A percentile compares a stretch with the other conserved stretches of the same genome.
These are phyloP conservation scores for Microctonus brassicae DNA, from an alignment of 2,888 invertebrate species.

Conservation along the genomic window DNA sequence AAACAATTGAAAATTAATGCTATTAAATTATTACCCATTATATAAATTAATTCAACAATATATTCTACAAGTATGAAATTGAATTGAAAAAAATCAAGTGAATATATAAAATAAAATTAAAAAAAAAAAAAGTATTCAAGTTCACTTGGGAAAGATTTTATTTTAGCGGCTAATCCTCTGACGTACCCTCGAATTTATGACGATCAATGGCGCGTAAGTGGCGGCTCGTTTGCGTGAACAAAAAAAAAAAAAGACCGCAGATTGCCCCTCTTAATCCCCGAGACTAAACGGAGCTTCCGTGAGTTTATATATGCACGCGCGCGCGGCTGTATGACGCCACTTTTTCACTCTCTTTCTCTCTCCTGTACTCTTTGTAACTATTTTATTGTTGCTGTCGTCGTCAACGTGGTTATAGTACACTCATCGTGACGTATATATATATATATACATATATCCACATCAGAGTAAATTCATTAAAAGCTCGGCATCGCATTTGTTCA, in stretches of 20 bases:
- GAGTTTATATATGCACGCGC: slow-evolving; percentile 33
- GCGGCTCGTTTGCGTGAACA: slow-evolving; percentile 51
- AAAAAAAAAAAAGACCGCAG: slow-evolving; percentile 54
- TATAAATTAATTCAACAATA: background rate
- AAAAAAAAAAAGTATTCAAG: slow-evolving; percentile 5
- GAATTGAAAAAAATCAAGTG: background rate
- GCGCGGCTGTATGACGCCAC: slow-evolving; percentile 49
- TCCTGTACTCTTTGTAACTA: background rate
- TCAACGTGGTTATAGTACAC: background rate
- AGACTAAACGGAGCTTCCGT: slow-evolving; percentile 33
- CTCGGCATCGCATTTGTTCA: slow-evolving; percentile 59
- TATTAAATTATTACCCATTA: background rate
- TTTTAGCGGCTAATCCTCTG: slow-evolving; percentile 42
- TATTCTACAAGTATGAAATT: background rate
- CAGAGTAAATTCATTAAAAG: slow-evolving; percentile 62
- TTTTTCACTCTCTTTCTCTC: slow-evolving; percentile 52
- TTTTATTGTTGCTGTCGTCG: background rate
- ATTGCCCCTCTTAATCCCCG: slow-evolving; percentile 64
- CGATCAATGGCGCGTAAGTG: slow-evolving; percentile 66
- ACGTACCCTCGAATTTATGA: slow-evolving; percentile 59
- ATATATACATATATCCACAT: too few species aligned
- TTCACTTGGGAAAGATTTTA: background rate
- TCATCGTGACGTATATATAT: slow-evolving; percentile 9
- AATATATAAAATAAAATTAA: background rate
- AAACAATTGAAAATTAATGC: background rate